phyloP scores from a whole-genome alignment of 2,888 invertebrate species.

The Cryptus viduatorius region DNA sequence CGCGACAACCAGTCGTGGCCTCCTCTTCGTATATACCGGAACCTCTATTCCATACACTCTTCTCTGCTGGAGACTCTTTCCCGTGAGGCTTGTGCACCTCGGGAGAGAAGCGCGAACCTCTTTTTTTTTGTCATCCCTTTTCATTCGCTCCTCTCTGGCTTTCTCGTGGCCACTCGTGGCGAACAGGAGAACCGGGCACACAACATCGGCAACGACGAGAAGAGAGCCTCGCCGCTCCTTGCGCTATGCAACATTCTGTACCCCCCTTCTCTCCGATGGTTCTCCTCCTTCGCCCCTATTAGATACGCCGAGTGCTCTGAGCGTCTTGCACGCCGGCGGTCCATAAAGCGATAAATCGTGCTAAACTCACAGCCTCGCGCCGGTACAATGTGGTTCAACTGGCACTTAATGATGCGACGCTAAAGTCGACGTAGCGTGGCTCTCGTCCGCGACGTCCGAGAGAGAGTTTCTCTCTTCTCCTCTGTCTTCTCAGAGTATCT shows the following conservation, averaged over 20 bases:
- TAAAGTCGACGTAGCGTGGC: conserved; percentile 64
- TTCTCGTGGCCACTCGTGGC: neutral
- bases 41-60: conserved; percentile 63
- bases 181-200: neutral
- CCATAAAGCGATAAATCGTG: conserved; percentile 83
- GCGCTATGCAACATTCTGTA: neutral
- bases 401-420: conserved; percentile 78
- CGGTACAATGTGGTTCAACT: conserved; percentile 73
- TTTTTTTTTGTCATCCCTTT: conserved; percentile 20
- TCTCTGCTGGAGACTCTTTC: conserved; percentile 53
- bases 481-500: conserved; percentile 1
- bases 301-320: conserved; percentile 62
- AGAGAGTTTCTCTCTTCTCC: neutral
- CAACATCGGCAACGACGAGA: conserved; percentile 3
- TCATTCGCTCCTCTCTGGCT: conserved; percentile 24
- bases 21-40: conserved; percentile 61
- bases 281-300: conserved; percentile 57
- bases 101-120: conserved; percentile 14
- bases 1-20: conserved; percentile 75
- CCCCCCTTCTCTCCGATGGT: conserved; percentile 19
- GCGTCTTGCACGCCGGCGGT: conserved; percentile 69
- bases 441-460: conserved; percentile 59
- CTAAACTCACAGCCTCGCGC: conserved; percentile 74
- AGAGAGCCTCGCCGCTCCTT: neutral
- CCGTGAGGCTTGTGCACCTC: conserved; percentile 18